These are phyloP conservation scores for Isotomurus palustris DNA, from an alignment of 2,888 invertebrate species.

Conservation along the genomic window DNA sequence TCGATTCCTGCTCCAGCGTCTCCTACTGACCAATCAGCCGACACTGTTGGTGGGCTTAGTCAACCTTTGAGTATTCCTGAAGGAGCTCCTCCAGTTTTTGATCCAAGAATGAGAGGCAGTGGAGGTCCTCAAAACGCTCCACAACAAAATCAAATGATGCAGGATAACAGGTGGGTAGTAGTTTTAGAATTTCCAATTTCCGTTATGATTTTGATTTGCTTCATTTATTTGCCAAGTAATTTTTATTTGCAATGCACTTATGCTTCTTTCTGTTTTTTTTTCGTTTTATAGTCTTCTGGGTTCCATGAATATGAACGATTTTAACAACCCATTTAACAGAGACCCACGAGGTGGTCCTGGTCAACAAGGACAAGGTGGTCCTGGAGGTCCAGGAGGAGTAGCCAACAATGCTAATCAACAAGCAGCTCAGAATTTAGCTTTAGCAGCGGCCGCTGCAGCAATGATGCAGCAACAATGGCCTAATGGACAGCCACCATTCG, in stretches of 20 bases:
- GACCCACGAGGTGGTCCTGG: slow-evolving; percentile 18
- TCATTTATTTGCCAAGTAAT: neutral
- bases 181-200: slow-evolving; percentile 7
- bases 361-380: neutral
- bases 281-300: neutral
- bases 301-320: slow-evolving; percentile 19
- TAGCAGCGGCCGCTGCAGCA: slow-evolving; percentile 28
- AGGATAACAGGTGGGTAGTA: slow-evolving; percentile 29
- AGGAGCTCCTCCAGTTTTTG: slow-evolving; percentile 26
- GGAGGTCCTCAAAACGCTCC: slow-evolving; percentile 21
- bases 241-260: too few species aligned
- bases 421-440: slow-evolving; percentile 13
- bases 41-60: slow-evolving; percentile 5
- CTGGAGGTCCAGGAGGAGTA: neutral
- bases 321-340: slow-evolving; percentile 28
- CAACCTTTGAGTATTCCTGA: slow-evolving; percentile 31
- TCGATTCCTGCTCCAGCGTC: slow-evolving; percentile 29
- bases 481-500: slow-evolving; percentile 13
- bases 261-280: slow-evolving; percentile 3
- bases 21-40: slow-evolving; percentile 23
- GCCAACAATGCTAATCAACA: neutral
- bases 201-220: slow-evolving; percentile 2
- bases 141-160: slow-evolving; percentile 22
- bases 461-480: slow-evolving; percentile 23
- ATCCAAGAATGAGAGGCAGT: slow-evolving; percentile 24